These are phyloP conservation scores for Eilema depressum DNA, from an alignment of 2,888 invertebrate species.

Conservation along the genomic window DNA sequence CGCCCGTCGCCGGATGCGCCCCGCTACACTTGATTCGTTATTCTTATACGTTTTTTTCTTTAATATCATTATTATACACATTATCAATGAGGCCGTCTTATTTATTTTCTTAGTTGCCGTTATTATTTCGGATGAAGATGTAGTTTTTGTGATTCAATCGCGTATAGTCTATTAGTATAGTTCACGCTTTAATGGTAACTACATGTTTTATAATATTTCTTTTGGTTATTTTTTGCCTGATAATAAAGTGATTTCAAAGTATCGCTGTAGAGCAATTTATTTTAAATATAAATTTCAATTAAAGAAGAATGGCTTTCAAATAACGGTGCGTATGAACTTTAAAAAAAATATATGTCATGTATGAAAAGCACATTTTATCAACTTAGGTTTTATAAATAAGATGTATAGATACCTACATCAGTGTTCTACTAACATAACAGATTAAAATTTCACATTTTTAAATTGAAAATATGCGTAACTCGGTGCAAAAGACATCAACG, in stretches of 20 bases:
- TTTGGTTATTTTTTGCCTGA: slow-evolving; percentile 59
- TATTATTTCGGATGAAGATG: slow-evolving; percentile 77
- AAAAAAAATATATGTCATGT: no score
- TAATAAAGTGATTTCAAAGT: slow-evolving; percentile 62
- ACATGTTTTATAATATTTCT: slow-evolving; percentile 68
- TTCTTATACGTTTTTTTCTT: slow-evolving; percentile 54
- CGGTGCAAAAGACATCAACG: neutral
- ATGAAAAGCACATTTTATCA: neutral
- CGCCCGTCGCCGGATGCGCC: slow-evolving; percentile 62
- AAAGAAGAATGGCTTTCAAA: slow-evolving; percentile 35
- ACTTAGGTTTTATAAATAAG: neutral
- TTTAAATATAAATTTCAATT: slow-evolving; percentile 46
- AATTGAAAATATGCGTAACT: no score
- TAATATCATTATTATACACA: slow-evolving; percentile 72
- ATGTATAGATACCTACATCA: no score
- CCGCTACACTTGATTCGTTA: slow-evolving; percentile 64
- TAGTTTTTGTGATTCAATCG: slow-evolving; percentile 72
- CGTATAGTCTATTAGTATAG: slow-evolving; percentile 71
- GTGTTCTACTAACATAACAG: no score
- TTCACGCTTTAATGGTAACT: slow-evolving; percentile 71
- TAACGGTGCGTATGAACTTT: slow-evolving; percentile 38
- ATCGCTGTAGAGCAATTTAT: slow-evolving; percentile 44
- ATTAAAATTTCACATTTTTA: no score
- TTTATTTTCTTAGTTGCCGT: slow-evolving; percentile 76
- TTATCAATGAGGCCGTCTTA: slow-evolving; percentile 73